phyloP scores from a whole-genome alignment of 2,113 vertebrate species.

The Ramphastos sulfuratus region DNA sequence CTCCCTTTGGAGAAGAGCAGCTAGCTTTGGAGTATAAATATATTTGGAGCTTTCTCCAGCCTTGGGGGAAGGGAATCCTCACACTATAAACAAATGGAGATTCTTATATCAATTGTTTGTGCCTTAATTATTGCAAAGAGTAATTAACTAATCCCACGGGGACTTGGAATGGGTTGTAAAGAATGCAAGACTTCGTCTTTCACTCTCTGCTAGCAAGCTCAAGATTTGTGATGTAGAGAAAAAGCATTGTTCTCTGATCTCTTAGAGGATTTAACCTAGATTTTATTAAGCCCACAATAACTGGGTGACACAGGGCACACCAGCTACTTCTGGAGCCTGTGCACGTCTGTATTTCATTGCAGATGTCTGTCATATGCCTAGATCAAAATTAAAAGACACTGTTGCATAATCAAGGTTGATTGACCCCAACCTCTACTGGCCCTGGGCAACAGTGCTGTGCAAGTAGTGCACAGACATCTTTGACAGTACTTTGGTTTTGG shows the following conservation, averaged over 20 bases:
- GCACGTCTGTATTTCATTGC: not conserved
- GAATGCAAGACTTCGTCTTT: not conserved
- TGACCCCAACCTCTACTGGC: not conserved
- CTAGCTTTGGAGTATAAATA: slow-evolving; percentile 49
- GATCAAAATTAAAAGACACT: not conserved
- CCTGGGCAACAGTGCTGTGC: not conserved
- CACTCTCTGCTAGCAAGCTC: slow-evolving; percentile 12
- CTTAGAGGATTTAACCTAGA: slow-evolving; percentile 8
- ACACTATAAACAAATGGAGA: slow-evolving; percentile 33
- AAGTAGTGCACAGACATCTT: not conserved
- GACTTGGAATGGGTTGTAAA: slow-evolving; percentile 9
- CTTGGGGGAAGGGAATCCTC: slow-evolving; percentile 28
- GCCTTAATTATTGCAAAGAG: slow-evolving; percentile 59
- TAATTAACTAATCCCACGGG: slow-evolving; percentile 42
- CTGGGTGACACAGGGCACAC: not conserved
- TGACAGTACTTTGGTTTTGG: not conserved
- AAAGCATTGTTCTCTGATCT: not conserved
- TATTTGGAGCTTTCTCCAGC: slow-evolving; percentile 2
- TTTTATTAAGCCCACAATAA: not conserved
- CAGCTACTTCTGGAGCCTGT: slow-evolving; percentile 11
- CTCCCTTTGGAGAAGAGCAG: slow-evolving; percentile 58
- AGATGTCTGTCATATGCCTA: not conserved
- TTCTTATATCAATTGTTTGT: slow-evolving; percentile 48
- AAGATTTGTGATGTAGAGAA: slow-evolving; percentile 12
- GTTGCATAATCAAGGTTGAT: not conserved